Conservation (phyloP, 1,140 invertebrate genomes). For the Microplitis demolitor region DNA sequence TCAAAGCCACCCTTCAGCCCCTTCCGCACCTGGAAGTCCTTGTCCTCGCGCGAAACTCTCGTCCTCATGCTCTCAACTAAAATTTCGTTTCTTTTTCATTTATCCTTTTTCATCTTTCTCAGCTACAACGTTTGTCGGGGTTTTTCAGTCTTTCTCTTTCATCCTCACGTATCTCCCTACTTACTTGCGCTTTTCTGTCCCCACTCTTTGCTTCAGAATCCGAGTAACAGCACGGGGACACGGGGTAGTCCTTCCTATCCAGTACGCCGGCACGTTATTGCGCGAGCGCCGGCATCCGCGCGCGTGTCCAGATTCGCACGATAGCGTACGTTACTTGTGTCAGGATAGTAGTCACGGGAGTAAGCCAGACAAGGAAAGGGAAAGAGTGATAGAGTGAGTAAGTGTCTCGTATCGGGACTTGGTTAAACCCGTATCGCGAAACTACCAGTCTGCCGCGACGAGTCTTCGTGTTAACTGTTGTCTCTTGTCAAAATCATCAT, state of each 20-base stretch:
- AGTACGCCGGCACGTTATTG: constrained; percentile 13
- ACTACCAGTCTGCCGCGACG: constrained; percentile 8
- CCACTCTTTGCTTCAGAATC: background rate
- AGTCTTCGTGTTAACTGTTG: background rate
- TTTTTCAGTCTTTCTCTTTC: background rate
- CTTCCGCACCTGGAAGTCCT: background rate
- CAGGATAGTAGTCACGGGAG: background rate
- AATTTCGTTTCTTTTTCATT: background rate
- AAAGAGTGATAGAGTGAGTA: background rate
- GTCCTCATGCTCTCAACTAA: background rate
- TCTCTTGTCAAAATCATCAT: background rate
- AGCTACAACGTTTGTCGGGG: background rate
- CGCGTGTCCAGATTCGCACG: constrained; percentile 16
- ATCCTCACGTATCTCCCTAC: background rate
- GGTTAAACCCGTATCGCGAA: background rate
- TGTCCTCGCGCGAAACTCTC: background rate
- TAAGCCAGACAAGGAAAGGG: too few species aligned
- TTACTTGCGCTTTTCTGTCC: background rate
- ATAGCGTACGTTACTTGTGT: constrained; percentile 10
- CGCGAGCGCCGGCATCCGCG: constrained; percentile 9
- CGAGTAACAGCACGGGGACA: too few species aligned
- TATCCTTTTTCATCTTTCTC: background rate
- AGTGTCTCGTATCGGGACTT: background rate
- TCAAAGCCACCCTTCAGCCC: background rate
- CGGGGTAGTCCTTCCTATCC: background rate